Evolutionary conservation across 2,113 vertebrate genomes (phyloP).

Genomic region (Hucho hucho): DNA sequence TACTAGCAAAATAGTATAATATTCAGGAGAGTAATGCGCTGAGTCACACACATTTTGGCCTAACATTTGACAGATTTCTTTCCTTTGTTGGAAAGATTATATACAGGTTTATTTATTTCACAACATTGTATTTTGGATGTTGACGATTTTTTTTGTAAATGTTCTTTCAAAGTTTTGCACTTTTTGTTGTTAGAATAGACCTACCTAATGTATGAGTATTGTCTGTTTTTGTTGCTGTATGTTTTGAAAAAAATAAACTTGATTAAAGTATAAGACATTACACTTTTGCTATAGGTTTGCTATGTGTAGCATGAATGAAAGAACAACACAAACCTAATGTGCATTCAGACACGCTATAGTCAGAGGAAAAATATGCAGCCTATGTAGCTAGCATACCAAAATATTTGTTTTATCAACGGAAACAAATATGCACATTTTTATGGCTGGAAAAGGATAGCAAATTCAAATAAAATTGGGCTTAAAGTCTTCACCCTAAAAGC

Average conservation of each 20-base stretch:
- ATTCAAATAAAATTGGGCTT: too few relatives aligned
- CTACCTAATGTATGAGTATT: conserved; percentile 47
- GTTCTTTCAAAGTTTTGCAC: conserved; percentile 59
- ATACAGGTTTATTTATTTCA: conserved; percentile 27
- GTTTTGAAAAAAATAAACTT: conserved; percentile 61
- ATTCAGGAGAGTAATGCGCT: neutral
- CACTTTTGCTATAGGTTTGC: conserved; percentile 8
- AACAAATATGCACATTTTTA: too few relatives aligned
- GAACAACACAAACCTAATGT: too few relatives aligned
- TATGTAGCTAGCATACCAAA: too few relatives aligned
- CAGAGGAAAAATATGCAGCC: too few relatives aligned
- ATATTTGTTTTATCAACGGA: too few relatives aligned
- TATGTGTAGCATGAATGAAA: neutral
- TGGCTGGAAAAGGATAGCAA: too few relatives aligned
- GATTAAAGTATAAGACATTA: conserved; percentile 54
- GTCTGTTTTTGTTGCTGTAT: conserved; percentile 55
- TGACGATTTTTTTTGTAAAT: conserved; percentile 36
- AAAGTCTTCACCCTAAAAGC: too few relatives aligned
- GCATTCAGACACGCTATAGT: too few relatives aligned
- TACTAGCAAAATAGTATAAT: neutral
- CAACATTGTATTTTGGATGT: conserved; percentile 30
- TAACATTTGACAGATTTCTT: neutral
- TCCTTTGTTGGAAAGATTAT: neutral
- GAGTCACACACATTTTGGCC: neutral
- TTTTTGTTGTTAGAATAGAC: conserved; percentile 54